Conservation (phyloP, 2,888 invertebrate species). For the Xylota sylvarum region DNA sequence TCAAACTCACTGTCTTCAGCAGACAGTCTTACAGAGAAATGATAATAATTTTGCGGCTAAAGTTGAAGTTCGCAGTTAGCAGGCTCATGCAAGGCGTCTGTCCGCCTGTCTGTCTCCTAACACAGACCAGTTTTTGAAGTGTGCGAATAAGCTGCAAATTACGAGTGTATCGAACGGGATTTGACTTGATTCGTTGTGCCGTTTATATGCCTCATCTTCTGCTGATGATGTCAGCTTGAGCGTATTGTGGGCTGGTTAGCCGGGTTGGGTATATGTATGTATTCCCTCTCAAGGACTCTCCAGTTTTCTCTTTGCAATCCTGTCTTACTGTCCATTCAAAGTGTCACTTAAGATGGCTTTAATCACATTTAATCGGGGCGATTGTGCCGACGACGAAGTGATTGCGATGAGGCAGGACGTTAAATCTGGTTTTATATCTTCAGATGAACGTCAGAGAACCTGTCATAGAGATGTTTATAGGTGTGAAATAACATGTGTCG, state of each 20-base stretch:
- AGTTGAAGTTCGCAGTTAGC: constrained; percentile 50
- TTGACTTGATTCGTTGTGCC: constrained; percentile 57
- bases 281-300: constrained; percentile 12
- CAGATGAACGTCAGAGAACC: constrained; percentile 27
- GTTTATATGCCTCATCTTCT: constrained; percentile 48
- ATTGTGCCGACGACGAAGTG: constrained; percentile 40
- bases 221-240: constrained; percentile 47
- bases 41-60: constrained; percentile 44
- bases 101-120: constrained; percentile 20
- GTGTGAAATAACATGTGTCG: constrained; percentile 31
- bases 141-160: constrained; percentile 56
- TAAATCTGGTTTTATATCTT: constrained; percentile 34
- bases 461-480: constrained; percentile 30
- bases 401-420: constrained; percentile 39
- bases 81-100: constrained; percentile 30
- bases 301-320: neutral
- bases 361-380: constrained; percentile 53
- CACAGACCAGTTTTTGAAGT: constrained; percentile 30
- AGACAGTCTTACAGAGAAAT: constrained; percentile 36
- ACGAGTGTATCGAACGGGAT: constrained; percentile 59
- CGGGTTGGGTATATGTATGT: constrained; percentile 15
- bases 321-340: constrained; percentile 38
- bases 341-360: constrained; percentile 37
- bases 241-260: constrained; percentile 6
- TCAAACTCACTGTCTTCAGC: constrained; percentile 60